Base-by-base conservation (phyloP, 2,888 invertebrate genomes). In the Patella depressa region DNA sequence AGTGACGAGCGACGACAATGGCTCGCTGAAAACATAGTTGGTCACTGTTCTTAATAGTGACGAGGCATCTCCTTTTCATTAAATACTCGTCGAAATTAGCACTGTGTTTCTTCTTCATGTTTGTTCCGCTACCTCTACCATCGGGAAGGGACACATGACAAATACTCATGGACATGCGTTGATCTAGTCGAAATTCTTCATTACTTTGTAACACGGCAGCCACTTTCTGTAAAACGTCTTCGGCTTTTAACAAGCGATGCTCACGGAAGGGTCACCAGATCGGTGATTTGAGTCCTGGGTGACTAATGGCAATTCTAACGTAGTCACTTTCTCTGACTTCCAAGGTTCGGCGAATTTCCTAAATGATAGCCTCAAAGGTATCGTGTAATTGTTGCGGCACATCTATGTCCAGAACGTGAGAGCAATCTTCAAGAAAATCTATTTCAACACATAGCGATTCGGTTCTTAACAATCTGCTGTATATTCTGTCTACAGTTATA, bases 71-170 rank as follows among this genome's bases (percentile, higher is more conserved):
- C n/a, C 12, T 59, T n/a, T 12, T 59, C 59, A 7, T 59, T n/a
- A 59, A 59, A 59, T 59, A 59, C n/a, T 59, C 59, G 59, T n/a
- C 59, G n/a, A 59, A 59, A 59, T 59, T n/a, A 59, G 17, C 59
- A 15, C 15, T 4, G 59, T 59, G 15, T 15, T 15, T 15, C n/a
- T 59, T 59, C n/a, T 15, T 15, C 29, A 29, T 2, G 5, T 59
- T 5, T 59, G 4, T n/a, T n/a, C 59, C 59, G 59, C 17, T 4
- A 59, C 59, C 59, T 5, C 15, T 12, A 15, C 59, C 59, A 59
- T 59, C 59, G 59, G 59, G 59, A n/a, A n/a, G 59, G n/a, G 4
- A n/a, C 5, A 59, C 59, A 11, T 59, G 59, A n/a, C 59, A 59
- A n/a, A 59, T n/a, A 15, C n/a, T n/a, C n/a, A 59, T n/a, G 3